Evolutionary conservation across 1,140 invertebrate species (phyloP), one percentile per base, ranked within the genome.

Genomic region (Drosophila santomea): DNA sequence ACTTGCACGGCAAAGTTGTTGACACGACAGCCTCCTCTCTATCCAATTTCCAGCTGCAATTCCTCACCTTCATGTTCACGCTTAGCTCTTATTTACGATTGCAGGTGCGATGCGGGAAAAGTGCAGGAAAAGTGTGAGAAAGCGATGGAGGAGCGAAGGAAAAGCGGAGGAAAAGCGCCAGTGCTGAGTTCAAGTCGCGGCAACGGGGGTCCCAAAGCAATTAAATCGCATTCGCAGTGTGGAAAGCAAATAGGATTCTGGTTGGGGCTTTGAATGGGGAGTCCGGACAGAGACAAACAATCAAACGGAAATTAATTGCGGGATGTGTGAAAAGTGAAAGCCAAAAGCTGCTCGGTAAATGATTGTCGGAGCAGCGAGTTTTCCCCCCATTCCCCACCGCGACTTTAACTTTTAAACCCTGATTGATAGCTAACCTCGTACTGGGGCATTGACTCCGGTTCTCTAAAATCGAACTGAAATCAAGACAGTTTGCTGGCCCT

Each of bases 251-350:
- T 63, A 63, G 55, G 39, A 57, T 17, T 62, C 60, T 25, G 55
- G n/a, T 7, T 25, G 2, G 23, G 51, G 32, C 4, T 50, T 35
- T 50, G 11, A 50, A 20, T 35, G 23, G 28, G 60, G 47, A 43
- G 39, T 43, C 59, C 51, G 48, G 45, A 76, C 61, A 50, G 73
- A 81, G 76, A 57, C 81, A 86, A 86, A 85, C 82, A 85, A 86
- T 88, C 82, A 82, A 88, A 76, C 83, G 82, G 83, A 86, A 86
- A 86, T 86, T 86, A 86, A 88, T 88, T 82, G 78, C 78, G 52
- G 58, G 11, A 66, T 81, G 81, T 80, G 82, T 62, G 74, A 81
- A 86, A 85, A 85, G 78, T 81, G 78, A 85, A 80, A 84, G 77
- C 38, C 73, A 39, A 73, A 62, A 75, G 64, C 80, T 71, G 35